Percentiles rank a stretch among this genome's conserved stretches.
Conservation (phyloP, 2,888 invertebrate species). For the Polyploca ridens region DNA sequence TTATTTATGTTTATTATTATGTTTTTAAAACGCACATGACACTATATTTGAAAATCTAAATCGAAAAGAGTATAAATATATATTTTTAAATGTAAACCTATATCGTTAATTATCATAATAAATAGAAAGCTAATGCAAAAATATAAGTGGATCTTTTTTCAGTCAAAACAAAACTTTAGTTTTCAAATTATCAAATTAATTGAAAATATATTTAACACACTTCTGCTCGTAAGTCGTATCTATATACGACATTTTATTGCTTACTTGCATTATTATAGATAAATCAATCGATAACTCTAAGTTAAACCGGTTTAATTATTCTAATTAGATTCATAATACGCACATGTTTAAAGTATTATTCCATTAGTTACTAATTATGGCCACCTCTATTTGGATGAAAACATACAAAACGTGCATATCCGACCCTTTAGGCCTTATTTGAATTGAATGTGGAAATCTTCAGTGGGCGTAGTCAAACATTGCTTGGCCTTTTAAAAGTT, state of each 20-base stretch:
- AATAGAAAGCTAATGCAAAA: too few species aligned
- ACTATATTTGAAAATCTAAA: background rate
- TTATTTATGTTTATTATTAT: too few species aligned
- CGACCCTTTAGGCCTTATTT: constrained; percentile 49
- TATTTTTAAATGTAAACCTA: too few species aligned
- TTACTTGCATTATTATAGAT: background rate
- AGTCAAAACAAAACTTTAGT: background rate
- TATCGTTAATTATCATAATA: too few species aligned
- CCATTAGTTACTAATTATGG: constrained; percentile 13
- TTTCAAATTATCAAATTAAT: background rate
- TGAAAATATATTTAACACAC: background rate
- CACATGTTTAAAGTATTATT: constrained; percentile 1
- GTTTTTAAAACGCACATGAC: background rate
- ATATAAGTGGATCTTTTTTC: background rate
- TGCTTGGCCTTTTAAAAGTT: background rate
- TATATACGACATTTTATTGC: background rate
- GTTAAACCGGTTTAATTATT: constrained; percentile 23
- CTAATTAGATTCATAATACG: constrained; percentile 20
- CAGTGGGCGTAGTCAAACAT: constrained; percentile 47
- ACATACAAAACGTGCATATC: constrained; percentile 22
- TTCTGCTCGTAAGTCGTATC: background rate
- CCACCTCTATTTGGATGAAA: constrained; percentile 22
- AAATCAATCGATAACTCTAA: background rate
- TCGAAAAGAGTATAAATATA: too few species aligned
- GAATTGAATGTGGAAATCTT: constrained; percentile 64